Evolutionary conservation across 2,888 invertebrate species (phyloP).

Genomic region (Eupeodes latifasciatus): DNA sequence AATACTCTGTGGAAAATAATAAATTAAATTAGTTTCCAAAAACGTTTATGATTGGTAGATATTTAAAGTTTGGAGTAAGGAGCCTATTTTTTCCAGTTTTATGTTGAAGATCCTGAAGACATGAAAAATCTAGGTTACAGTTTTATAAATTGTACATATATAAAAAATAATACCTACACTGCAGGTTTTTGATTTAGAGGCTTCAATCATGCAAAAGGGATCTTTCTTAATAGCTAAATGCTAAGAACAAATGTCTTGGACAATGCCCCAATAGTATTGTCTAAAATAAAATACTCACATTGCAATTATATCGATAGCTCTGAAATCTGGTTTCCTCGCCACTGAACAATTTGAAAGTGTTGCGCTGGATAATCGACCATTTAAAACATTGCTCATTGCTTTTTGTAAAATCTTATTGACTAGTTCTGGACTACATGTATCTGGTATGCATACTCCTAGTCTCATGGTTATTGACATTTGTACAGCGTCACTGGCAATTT

Average conservation of each 20-base stretch:
- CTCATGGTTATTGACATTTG: neutral
- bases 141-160: no score
- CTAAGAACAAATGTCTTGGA: no score
- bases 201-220: no score
- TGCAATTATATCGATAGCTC: conserved; percentile 34
- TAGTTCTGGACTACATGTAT: conserved; percentile 52
- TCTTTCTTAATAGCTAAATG: no score
- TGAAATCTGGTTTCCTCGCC: conserved; percentile 22
- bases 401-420: conserved; percentile 51
- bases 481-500: neutral
- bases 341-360: conserved; percentile 18
- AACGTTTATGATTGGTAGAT: no score
- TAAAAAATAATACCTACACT: no score
- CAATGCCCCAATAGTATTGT: no score
- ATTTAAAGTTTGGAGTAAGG: no score
- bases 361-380: conserved; percentile 27
- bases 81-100: no score
- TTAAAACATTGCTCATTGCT: conserved; percentile 13
- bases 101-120: no score
- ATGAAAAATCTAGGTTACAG: no score
- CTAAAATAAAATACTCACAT: conserved; percentile 24
- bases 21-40: neutral
- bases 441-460: conserved; percentile 76
- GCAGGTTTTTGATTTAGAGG: no score
- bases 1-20: conserved; percentile 14